These are phyloP conservation scores for Altica lythri DNA, from an alignment of 2,888 invertebrate species.

Conservation along the genomic window DNA sequence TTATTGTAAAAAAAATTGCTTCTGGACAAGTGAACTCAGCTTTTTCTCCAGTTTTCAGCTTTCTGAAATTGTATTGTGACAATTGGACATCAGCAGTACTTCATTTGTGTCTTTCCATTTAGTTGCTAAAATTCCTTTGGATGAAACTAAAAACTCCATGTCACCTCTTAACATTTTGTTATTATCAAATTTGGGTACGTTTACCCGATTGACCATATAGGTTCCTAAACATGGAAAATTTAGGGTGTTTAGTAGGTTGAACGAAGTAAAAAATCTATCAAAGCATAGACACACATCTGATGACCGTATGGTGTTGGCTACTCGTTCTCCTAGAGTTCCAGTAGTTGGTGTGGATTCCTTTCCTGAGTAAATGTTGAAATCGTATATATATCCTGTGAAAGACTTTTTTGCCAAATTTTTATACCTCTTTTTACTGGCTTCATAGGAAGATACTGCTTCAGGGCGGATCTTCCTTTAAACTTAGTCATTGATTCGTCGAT, in stretches of 20 bases:
- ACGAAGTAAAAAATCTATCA: background rate
- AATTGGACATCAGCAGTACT: background rate
- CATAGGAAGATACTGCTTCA: no score
- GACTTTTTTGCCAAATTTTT: background rate
- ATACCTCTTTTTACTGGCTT: background rate
- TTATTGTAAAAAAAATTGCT: background rate
- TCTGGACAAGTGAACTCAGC: background rate
- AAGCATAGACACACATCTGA: background rate
- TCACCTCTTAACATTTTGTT: background rate
- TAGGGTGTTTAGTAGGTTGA: background rate
- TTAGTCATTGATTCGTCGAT: no score
- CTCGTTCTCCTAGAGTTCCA: background rate
- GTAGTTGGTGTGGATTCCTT: background rate
- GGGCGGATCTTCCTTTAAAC: no score
- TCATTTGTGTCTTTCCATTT: background rate
- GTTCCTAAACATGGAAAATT: background rate
- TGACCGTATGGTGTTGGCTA: background rate
- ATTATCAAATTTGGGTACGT: background rate
- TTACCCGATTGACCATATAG: background rate
- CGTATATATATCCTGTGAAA: background rate
- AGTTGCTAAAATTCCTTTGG: background rate
- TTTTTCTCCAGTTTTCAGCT: background rate
- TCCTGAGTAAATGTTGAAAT: background rate
- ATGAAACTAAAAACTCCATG: background rate
- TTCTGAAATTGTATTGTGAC: background rate